These are phyloP conservation scores for Desoria tigrina DNA, from an alignment of 2,888 invertebrate species.

Conservation along the genomic window DNA sequence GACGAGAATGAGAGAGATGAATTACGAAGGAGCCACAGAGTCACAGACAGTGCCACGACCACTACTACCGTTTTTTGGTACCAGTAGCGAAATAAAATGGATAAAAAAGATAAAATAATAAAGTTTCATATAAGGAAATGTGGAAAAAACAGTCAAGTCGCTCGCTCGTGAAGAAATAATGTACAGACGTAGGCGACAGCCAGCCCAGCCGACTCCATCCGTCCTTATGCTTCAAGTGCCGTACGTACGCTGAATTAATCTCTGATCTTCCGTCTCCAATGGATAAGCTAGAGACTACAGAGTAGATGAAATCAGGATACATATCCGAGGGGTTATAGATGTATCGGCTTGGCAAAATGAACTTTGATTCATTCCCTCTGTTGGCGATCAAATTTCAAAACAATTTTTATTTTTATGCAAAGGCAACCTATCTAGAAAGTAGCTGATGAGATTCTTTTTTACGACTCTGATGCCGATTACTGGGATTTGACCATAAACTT, in stretches of 20 bases:
- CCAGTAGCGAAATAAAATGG: constrained; percentile 17
- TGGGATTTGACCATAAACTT: too few relatives aligned
- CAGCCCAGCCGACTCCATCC: constrained; percentile 21
- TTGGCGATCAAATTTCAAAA: too few relatives aligned
- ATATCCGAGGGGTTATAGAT: too few relatives aligned
- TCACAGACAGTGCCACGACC: background rate
- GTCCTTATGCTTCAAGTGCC: constrained; percentile 1
- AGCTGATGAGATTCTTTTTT: too few relatives aligned
- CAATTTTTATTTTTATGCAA: too few relatives aligned
- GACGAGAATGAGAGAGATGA: constrained; percentile 1
- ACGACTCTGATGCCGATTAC: too few relatives aligned
- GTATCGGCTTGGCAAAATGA: too few relatives aligned
- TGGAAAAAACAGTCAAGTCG: constrained; percentile 8
- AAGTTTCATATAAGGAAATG: constrained; percentile 23
- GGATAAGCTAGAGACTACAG: too few relatives aligned
- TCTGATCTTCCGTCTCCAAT: too few relatives aligned
- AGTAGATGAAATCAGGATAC: too few relatives aligned
- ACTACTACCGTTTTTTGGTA: constrained; percentile 8
- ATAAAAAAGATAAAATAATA: constrained; percentile 18
- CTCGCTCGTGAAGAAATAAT: constrained; percentile 18
- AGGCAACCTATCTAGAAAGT: too few relatives aligned
- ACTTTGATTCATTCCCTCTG: too few relatives aligned
- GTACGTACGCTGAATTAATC: background rate
- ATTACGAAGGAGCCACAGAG: constrained; percentile 19
- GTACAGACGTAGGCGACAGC: constrained; percentile 18